Conservation (phyloP, 2,113 vertebrate genomes). For the Sialia sialis region DNA sequence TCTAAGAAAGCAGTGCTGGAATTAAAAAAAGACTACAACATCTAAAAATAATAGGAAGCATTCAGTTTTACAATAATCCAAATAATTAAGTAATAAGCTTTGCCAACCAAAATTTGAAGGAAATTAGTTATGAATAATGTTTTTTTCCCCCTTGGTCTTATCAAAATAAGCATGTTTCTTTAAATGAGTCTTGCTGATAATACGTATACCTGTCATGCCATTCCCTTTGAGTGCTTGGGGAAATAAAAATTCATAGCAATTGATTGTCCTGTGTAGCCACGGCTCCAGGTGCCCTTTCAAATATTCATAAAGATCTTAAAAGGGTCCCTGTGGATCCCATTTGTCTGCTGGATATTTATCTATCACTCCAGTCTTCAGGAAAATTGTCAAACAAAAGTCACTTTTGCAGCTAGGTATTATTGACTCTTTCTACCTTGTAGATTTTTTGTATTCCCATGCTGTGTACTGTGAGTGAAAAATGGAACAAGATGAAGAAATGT, state of each 20-base stretch:
- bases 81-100: slow-evolving; percentile 30
- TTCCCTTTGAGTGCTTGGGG: not conserved
- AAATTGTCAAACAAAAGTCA: slow-evolving; percentile 56
- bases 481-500: slow-evolving; percentile 5
- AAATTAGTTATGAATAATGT: not conserved
- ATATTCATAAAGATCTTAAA: slow-evolving; percentile 66
- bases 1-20: not conserved
- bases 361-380: slow-evolving; percentile 22
- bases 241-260: slow-evolving; percentile 62
- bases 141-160: not conserved
- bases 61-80: not conserved
- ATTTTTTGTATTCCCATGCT: not conserved
- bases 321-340: slow-evolving; percentile 2
- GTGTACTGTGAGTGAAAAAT: not conserved
- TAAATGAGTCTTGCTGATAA: slow-evolving; percentile 38
- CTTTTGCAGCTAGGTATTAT: slow-evolving; percentile 16
- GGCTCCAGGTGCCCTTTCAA: slow-evolving; percentile 56
- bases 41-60: not conserved
- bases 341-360: slow-evolving; percentile 49
- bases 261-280: slow-evolving; percentile 43
- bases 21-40: not conserved
- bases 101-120: not conserved
- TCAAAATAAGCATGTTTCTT: slow-evolving; percentile 3
- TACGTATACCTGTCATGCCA: not conserved
- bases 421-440: slow-evolving; percentile 12